Conservation (phyloP, 2,113 vertebrate genomes). For the Nerophis ophidion region DNA sequence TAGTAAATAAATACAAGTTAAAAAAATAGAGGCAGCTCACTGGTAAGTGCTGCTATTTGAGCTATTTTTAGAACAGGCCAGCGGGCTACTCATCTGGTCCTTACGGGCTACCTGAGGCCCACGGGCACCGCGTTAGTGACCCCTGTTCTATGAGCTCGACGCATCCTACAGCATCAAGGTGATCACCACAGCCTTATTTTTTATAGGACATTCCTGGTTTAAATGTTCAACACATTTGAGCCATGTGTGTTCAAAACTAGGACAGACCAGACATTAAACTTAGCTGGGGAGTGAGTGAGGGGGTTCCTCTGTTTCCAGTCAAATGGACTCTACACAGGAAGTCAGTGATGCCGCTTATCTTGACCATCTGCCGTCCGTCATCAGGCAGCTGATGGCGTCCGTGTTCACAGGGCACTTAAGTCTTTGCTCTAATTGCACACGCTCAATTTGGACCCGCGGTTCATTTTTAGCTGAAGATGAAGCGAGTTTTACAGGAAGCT, state of each 20-base stretch:
- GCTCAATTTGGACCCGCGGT: constrained; percentile 1
- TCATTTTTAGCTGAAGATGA: constrained; percentile 35
- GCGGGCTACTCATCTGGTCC: too few relatives aligned
- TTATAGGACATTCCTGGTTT: background rate
- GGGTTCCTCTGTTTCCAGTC: constrained; percentile 4
- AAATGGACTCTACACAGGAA: constrained; percentile 26
- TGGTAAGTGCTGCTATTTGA: too few relatives aligned
- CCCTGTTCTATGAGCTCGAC: too few relatives aligned
- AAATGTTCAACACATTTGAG: background rate
- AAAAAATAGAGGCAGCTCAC: too few relatives aligned
- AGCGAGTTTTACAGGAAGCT: constrained; percentile 37
- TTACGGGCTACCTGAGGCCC: too few relatives aligned
- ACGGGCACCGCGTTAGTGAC: too few relatives aligned
- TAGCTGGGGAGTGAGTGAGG: background rate
- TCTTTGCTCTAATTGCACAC: constrained; percentile 18
- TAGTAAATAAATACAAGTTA: too few relatives aligned
- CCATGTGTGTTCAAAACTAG: too few relatives aligned
- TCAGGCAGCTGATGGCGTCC: constrained; percentile 11
- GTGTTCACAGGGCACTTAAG: constrained; percentile 1
- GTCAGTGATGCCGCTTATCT: constrained; percentile 28
- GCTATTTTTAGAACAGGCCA: too few relatives aligned
- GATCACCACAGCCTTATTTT: too few relatives aligned
- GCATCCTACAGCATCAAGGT: too few relatives aligned
- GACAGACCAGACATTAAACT: background rate
- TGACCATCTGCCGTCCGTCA: constrained; percentile 21